Conservation (phyloP, 92 coral and sea anemone genomes). For the Paragorgia papillata region DNA sequence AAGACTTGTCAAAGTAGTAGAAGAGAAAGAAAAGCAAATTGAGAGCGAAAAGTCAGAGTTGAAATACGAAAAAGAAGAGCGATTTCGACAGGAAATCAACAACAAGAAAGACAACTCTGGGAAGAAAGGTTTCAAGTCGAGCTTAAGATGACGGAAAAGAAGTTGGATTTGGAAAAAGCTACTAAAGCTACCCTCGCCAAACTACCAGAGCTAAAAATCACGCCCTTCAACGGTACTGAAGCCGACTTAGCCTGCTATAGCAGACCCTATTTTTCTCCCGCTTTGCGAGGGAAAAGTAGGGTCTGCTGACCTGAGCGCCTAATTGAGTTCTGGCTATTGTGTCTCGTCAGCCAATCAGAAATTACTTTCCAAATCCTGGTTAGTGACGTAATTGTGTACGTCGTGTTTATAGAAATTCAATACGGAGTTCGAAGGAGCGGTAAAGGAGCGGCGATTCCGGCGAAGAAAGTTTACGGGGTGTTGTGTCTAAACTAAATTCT, state of each 20-base stretch:
- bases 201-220: conserved; percentile 58
- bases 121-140: conserved; percentile 53
- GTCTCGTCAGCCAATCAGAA: no score
- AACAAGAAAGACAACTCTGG: conserved; percentile 57
- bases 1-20: conserved; percentile 18
- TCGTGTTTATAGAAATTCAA: no score
- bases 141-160: conserved; percentile 46
- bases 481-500: no score
- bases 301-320: no score
- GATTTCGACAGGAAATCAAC: conserved; percentile 44
- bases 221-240: conserved; percentile 60
- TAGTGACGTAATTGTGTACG: no score
- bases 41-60: conserved; percentile 26
- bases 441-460: no score
- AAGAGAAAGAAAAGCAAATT: neutral
- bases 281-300: no score
- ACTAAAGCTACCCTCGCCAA: conserved; percentile 42
- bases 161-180: conserved; percentile 45
- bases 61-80: conserved; percentile 54
- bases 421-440: no score
- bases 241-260: conserved; percentile 60
- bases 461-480: no score
- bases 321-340: no score
- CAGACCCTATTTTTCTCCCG: conserved; percentile 55
- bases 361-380: no score